phyloP scores from a whole-genome alignment of 2,113 vertebrate species.

The Anguilla japonica region DNA sequence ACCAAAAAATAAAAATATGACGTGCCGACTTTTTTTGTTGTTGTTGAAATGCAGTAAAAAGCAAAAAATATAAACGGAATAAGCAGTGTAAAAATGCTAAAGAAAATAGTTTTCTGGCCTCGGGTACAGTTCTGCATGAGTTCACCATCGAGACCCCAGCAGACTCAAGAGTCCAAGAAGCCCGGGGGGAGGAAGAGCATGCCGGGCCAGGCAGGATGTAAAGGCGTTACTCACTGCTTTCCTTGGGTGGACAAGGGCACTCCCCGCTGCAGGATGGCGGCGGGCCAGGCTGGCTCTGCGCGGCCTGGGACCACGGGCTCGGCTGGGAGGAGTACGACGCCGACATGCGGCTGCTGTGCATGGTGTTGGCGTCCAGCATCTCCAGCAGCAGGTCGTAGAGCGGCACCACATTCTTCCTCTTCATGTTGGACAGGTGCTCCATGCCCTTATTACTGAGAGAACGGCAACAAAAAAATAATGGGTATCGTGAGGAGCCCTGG shows the following conservation, averaged over 20 bases:
- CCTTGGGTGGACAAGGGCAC: conserved; percentile 11
- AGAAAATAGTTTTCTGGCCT: no score
- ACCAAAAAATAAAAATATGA: no score
- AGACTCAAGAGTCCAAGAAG: not conserved
- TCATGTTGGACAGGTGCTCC: conserved; percentile 94
- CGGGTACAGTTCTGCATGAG: no score
- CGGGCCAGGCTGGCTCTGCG: conserved; percentile 24
- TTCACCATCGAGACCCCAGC: no score
- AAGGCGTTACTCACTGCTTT: conserved; percentile 25
- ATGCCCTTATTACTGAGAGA: conserved; percentile 91
- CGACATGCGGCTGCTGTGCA: conserved; percentile 69
- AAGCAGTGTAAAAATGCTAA: no score
- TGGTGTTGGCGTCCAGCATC: conserved; percentile 90
- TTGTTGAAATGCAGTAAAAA: no score
- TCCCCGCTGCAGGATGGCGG: conserved; percentile 27
- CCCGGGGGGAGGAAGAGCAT: not conserved
- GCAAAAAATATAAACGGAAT: no score
- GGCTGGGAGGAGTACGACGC: conserved; percentile 34
- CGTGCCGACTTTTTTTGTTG: no score
- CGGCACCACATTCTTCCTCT: conserved; percentile 90
- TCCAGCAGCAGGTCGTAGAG: conserved; percentile 93
- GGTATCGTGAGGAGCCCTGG: not conserved
- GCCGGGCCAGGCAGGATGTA: not conserved
- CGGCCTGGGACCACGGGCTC: not conserved
- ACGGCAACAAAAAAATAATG: not conserved